Evolutionary conservation across 2,797 vertebrate species (phyloP).

Genomic region (Helicolenus hilgendorfi): DNA sequence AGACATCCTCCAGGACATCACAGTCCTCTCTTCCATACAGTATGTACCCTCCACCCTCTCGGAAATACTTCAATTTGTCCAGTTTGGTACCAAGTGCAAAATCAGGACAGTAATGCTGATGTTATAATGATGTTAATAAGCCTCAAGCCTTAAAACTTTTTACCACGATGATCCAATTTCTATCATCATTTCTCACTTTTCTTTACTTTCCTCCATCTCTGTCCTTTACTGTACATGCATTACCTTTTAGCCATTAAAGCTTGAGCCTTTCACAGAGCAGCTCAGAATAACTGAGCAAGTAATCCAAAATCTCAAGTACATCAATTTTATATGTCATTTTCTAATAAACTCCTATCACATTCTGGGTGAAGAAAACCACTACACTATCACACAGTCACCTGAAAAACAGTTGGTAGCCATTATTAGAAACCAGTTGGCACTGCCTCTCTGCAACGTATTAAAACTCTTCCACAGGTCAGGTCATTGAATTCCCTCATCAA

Average conservation of each 20-base stretch:
- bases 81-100: not conserved
- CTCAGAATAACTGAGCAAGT: not conserved
- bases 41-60: not conserved
- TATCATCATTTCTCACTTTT: not conserved
- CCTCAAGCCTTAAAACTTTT: not conserved
- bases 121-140: not conserved
- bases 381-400: not conserved
- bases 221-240: not conserved
- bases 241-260: not conserved
- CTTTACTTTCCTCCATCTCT: not conserved
- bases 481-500: constrained; percentile 29
- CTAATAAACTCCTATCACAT: not conserved
- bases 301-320: not conserved
- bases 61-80: not conserved
- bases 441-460: constrained; percentile 11
- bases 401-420: not conserved
- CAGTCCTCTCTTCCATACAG: not conserved
- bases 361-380: not conserved
- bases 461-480: constrained; percentile 1
- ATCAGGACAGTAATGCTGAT: not conserved
- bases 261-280: not conserved
- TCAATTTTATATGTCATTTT: not conserved
- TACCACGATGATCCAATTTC: not conserved
- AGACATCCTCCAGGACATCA: not conserved
- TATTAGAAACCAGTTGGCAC: constrained; percentile 7